phyloP scores from a whole-genome alignment of 2,888 invertebrate genomes.

The Monopis laevigella region DNA sequence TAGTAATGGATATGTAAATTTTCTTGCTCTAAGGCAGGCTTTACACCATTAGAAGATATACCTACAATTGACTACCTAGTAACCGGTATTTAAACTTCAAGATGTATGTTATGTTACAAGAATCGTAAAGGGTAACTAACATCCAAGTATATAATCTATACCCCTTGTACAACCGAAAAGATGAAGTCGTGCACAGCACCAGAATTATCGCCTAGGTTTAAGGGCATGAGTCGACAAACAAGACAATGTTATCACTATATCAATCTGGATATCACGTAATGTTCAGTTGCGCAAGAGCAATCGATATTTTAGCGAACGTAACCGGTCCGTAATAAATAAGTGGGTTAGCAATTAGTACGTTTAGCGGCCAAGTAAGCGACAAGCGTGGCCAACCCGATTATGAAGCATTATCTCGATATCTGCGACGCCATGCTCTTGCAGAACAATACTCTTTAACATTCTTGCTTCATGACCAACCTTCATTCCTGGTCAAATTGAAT shows the following conservation, averaged over 20 bases:
- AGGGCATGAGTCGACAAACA: constrained; percentile 18
- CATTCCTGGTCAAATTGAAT: no score
- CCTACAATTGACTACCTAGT: no score
- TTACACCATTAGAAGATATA: not conserved
- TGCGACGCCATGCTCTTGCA: constrained; percentile 26
- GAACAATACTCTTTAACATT: constrained; percentile 46
- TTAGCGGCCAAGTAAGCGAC: constrained; percentile 46
- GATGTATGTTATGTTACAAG: no score
- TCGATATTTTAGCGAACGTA: constrained; percentile 46
- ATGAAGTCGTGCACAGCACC: no score
- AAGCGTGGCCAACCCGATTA: constrained; percentile 56
- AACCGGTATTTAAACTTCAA: no score
- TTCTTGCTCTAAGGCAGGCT: constrained; percentile 18
- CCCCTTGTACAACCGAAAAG: no score
- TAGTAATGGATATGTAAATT: constrained; percentile 48
- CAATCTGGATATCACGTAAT: constrained; percentile 46
- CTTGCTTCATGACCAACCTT: constrained; percentile 33
- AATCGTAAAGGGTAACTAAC: no score
- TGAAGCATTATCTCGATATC: constrained; percentile 47
- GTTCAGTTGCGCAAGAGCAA: constrained; percentile 40
- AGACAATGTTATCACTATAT: constrained; percentile 42
- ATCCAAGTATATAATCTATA: no score
- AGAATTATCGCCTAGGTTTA: constrained; percentile 10
- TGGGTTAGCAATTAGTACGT: constrained; percentile 50
- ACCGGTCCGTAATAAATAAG: constrained; percentile 46